phyloP scores from a whole-genome alignment of 1,140 invertebrate species.

The Heliconius himera region DNA sequence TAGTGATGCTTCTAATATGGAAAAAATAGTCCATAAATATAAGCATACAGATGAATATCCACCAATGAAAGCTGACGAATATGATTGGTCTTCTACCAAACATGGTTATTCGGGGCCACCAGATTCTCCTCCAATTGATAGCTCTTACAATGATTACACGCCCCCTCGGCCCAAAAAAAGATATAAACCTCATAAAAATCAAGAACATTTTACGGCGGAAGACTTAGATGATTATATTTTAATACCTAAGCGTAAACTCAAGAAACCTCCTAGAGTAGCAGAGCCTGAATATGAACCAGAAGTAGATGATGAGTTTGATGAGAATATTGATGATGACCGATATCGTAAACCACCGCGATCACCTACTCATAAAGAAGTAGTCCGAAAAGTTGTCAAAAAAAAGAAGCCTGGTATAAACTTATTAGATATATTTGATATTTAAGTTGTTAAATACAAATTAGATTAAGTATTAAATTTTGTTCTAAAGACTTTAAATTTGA shows the following conservation, averaged over 20 bases:
- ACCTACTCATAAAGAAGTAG: constrained; percentile 58
- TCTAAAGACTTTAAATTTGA: constrained; percentile 14
- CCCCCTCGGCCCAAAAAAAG: constrained; percentile 67
- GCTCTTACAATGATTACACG: constrained; percentile 58
- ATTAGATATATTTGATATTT: constrained; percentile 77
- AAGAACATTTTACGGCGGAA: constrained; percentile 54
- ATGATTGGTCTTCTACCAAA: constrained; percentile 50
- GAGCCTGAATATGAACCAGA: constrained; percentile 60
- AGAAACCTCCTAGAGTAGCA: constrained; percentile 54
- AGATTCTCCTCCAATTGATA: constrained; percentile 55
- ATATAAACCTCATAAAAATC: constrained; percentile 58
- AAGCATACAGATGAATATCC: constrained; percentile 50
- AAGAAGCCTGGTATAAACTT: constrained; percentile 66
- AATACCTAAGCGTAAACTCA: constrained; percentile 72
- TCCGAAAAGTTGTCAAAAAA: constrained; percentile 74
- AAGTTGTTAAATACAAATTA: constrained; percentile 69
- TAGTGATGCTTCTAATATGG: constrained; percentile 53
- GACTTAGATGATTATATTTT: constrained; percentile 69
- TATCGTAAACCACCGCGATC: constrained; percentile 53
- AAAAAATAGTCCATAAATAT: constrained; percentile 53
- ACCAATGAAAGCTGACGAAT: constrained; percentile 56
- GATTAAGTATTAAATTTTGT: constrained; percentile 40
- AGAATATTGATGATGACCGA: constrained; percentile 54
- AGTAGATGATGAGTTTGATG: constrained; percentile 65
- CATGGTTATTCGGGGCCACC: constrained; percentile 55